Evolutionary conservation across 2,888 invertebrate species (phyloP), one percentile per base, ranked within the genome.

Genomic region (Drosophila formosana): DNA sequence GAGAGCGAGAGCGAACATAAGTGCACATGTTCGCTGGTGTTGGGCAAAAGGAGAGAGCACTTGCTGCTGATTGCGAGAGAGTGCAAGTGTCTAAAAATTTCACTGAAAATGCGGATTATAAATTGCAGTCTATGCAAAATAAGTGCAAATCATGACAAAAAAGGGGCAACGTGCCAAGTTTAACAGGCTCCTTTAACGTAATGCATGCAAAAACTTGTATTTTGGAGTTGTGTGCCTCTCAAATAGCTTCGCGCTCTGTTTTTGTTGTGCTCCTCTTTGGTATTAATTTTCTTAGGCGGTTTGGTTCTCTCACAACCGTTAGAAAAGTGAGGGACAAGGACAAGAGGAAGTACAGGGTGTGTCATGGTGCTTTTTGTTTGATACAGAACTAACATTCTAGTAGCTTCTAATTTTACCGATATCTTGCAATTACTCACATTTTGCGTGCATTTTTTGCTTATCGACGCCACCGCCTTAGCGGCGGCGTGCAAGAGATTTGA

Each of bases 391-490:
- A 4, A 4, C 34, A 34, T 34, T 11, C 34, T 34, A 34, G 11
- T 2, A n/a, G 37, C n/a, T 32, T 5, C 18, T 67, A 34, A 25
- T 11, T 26, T 34, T 25, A 4, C 5, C 3, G 3, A 11, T 8
- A n/a, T 13, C 26, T 13, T 7, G 26, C 32, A 11, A 26, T 67
- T 62, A 78, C 78, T 75, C 45, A 78, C 74, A 65, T 58, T 69
- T 49, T 8, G 32, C 13, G 23, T 68, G 13, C n/a, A 37, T 37
- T 37, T 37, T 34, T 34, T 37, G n/a, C 4, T 37, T 37, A 37
- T 37, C 75, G 57, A 75, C 75, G 75, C 75, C 75, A 75, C 75
- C 75, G 75, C 75, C 75, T 65, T 51, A 37, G 75, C 75, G 75
- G 75, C 75, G 75, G 47, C 75, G 75, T 75, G 7, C 3, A 28